These are phyloP conservation scores for Astreopora myriophthalma DNA, from an alignment of 64 coral and sea anemone genomes.

Conservation along the genomic window DNA sequence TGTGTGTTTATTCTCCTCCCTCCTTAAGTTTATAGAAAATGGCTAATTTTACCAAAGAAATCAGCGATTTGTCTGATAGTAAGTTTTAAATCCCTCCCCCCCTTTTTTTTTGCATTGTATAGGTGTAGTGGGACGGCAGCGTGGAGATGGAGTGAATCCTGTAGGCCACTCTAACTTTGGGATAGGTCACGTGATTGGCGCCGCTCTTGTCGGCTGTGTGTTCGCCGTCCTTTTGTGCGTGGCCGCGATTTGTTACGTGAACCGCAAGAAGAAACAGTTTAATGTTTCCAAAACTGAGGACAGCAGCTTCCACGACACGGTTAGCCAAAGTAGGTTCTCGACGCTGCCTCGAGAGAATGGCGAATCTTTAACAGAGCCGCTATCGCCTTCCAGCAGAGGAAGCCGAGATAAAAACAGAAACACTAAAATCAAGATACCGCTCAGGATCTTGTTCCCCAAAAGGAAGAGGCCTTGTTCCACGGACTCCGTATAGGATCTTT, in stretches of 20 bases:
- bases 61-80: too few species aligned
- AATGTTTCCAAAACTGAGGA: slow-evolving; percentile 63
- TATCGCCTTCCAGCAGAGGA: background rate
- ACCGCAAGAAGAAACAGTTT: slow-evolving; percentile 22
- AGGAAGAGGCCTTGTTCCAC: background rate
- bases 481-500: background rate
- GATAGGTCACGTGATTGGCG: slow-evolving; percentile 40
- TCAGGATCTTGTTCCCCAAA: background rate
- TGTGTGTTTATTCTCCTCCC: too few species aligned
- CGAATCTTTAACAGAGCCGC: background rate
- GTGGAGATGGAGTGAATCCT: background rate
- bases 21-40: too few species aligned
- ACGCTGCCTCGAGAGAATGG: background rate
- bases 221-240: slow-evolving; percentile 19
- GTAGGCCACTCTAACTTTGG: background rate
- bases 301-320: slow-evolving; percentile 27
- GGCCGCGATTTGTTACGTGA: background rate
- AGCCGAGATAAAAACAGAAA: slow-evolving; percentile 26
- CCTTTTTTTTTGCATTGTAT: background rate
- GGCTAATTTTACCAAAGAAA: too few species aligned
- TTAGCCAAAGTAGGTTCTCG: slow-evolving; percentile 29
- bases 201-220: background rate
- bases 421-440: background rate
- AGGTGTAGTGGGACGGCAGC: background rate
- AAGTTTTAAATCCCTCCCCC: too few species aligned